These are phyloP conservation scores for Elgaria multicarinata DNA, from an alignment of 2,113 vertebrate species.

Conservation along the genomic window DNA sequence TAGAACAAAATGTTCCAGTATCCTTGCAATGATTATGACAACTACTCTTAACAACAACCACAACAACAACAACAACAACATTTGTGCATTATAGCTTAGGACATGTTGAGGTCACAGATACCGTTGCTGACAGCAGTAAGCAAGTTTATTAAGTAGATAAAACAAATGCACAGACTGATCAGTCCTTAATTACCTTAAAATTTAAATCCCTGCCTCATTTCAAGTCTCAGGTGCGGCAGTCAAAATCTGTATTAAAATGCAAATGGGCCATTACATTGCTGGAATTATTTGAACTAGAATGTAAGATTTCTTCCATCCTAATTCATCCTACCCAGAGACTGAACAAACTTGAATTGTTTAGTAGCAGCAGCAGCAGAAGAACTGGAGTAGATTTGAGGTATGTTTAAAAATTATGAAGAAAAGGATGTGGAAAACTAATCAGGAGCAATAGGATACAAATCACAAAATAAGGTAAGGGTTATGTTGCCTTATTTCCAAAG, in stretches of 20 bases:
- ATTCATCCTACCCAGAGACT: constrained; percentile 52
- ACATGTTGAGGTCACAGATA: constrained; percentile 55
- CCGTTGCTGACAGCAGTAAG: constrained; percentile 57
- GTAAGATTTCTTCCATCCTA: constrained; percentile 46
- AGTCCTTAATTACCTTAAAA: constrained; percentile 71
- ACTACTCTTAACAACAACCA: not conserved
- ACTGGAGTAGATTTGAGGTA: constrained; percentile 15
- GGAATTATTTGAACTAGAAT: constrained; percentile 68
- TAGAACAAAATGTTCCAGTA: constrained; percentile 4
- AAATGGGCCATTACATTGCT: constrained; percentile 75
- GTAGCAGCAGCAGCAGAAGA: constrained; percentile 42
- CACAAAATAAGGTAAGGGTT: not conserved
- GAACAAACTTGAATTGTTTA: constrained; percentile 31
- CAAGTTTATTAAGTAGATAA: constrained; percentile 70
- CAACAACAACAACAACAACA: constrained; percentile 15
- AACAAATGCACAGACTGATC: constrained; percentile 67
- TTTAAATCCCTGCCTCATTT: constrained; percentile 69
- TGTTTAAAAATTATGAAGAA: constrained; percentile 12
- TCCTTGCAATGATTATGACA: not conserved
- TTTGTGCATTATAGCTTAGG: constrained; percentile 41
- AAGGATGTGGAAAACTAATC: constrained; percentile 2
- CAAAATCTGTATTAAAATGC: constrained; percentile 77
- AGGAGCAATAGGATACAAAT: not conserved
- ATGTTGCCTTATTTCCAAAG: not conserved
- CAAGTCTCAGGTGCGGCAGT: constrained; percentile 68